Evolutionary conservation across 2,797 vertebrate genomes (phyloP), one percentile per base, ranked within the genome.

Genomic region (Picus viridis): DNA sequence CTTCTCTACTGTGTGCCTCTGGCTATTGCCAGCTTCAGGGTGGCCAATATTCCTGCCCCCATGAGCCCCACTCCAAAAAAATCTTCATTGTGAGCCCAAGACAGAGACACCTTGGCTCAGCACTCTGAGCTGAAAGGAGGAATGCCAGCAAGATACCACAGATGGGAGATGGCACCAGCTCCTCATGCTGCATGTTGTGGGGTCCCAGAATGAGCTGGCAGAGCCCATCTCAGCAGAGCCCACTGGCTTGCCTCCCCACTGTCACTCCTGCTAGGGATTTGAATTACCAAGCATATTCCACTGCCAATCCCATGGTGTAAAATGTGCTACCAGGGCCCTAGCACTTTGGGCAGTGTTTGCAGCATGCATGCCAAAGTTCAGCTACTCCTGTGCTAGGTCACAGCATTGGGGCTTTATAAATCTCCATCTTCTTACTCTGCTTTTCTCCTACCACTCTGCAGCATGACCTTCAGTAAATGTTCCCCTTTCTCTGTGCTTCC

Each of bases 171-270:
- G 87, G 90, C 86, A 89, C 30, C 4, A 8, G 41, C 59, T 85
- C 65, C 65, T 89, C 0, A 0, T 47, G 69, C 41, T 63, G 30
- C 39, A 27, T 78, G 77, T 77, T 0, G 0, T 0, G 0, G 59
- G 36, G 73, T 34, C 53, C n/a, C 1, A 2, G 68, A 57, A 61
- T 34, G 64, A 86, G 65, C 85, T 91, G 88, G 73, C 88, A 82
- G 57, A 34, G 84, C 41, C 81, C 2, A 0, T 27, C 45, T 70
- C 67, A 19, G 32, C 77, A 92, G 86, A 76, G 5, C 57, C 39
- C 4, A 1, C 74, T 79, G 87, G 63, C 71, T 83, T 9, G 2
- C 39, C 84, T 91, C 69, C 56, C 75, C 45, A 5, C 36, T 43
- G 29, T 53, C 86, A 69, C 61, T 86, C 63, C 72, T 91, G 51